A percentile compares a stretch with the other conserved stretches of the same genome.
Evolutionary conservation across 2,113 vertebrate species (phyloP).

Genomic region (Saimiri boliviensis): DNA sequence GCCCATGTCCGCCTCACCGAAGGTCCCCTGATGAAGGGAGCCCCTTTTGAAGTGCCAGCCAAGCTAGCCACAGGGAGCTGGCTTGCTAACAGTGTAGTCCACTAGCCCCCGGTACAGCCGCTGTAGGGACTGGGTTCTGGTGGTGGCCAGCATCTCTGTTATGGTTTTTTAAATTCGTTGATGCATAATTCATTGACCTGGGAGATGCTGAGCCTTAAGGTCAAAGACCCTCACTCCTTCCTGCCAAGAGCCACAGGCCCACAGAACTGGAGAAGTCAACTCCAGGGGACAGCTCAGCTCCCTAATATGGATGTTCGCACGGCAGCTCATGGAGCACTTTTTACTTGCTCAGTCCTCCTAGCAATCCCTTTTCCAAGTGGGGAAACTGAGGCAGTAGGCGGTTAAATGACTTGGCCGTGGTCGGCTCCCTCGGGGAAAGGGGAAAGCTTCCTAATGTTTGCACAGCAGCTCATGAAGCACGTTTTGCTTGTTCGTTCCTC

Average conservation of each 20-base stretch:
- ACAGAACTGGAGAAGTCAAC: background rate
- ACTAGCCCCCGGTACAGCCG: fast-evolving
- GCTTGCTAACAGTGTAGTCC: fast-evolving
- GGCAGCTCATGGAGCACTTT: no score
- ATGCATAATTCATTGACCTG: fast-evolving
- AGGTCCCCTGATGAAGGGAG: background rate
- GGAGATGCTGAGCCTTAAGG: fast-evolving
- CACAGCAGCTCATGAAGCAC: no score
- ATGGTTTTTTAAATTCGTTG: background rate
- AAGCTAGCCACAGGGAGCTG: background rate
- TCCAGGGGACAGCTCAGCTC: no score
- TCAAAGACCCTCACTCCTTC: no score
- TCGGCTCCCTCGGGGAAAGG: no score
- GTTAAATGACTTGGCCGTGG: background rate
- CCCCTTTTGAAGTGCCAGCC: background rate
- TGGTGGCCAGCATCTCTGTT: no score
- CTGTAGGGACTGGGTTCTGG: background rate
- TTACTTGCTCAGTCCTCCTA: fast-evolving
- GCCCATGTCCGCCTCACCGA: fast-evolving
- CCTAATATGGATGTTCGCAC: no score
- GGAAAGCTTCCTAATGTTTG: no score
- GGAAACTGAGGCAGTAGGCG: background rate
- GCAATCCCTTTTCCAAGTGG: background rate
- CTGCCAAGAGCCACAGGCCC: fast-evolving
- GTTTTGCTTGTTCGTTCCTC: fast-evolving